Evolutionary conservation across 2,888 invertebrate species (phyloP), one percentile per base, ranked within the genome.

Genomic region (Cyrtodaria siliqua): DNA sequence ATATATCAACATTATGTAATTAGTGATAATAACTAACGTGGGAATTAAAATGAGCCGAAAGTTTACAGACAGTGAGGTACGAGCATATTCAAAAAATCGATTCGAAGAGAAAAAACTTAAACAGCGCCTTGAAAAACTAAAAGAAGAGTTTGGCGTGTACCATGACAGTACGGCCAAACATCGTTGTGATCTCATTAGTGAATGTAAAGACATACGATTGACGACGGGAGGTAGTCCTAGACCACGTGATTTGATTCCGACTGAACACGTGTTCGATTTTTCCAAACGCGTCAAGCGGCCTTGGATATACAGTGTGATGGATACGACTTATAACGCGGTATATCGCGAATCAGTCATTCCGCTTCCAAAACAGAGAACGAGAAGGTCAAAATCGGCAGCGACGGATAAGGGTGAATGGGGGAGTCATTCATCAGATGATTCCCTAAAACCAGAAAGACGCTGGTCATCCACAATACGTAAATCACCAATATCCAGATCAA

Each of bases 221-320:
- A 84, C 82, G 9, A 79, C 84, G 0, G 86, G 86, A 0, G 70
- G 76, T 20, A 82, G 78, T 68, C 78, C 82, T 9, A 42, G 60
- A 18, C 72, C 74, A 3, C 38, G 53, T 24, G 42, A 24, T 6
- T 52, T 71, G 16, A 24, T 24, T 29, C n/a, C 20, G 2, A n/a
- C 40, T 20, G 67, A 59, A 14, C 20, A 53, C 4, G 47, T 52
- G 3, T 67, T 78, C 56, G 67, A 71, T 23, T 40, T 76, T 40
- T 64, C 69, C 2, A 74, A 60, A 18, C 53, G 82, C 16, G 74
- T 81, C n/a, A 63, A 62, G 14, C 73, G 81, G 18, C 87, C 86
- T 0, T 87, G 87, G 87, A 84, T 85, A 3, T 84, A 84, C 60
- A 79, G 85, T 23, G 80, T 78, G 6, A 72, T 67, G 61, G 78